These are phyloP conservation scores for Sigmodon hispidus DNA, from an alignment of 2,113 vertebrate genomes.

Conservation along the genomic window DNA sequence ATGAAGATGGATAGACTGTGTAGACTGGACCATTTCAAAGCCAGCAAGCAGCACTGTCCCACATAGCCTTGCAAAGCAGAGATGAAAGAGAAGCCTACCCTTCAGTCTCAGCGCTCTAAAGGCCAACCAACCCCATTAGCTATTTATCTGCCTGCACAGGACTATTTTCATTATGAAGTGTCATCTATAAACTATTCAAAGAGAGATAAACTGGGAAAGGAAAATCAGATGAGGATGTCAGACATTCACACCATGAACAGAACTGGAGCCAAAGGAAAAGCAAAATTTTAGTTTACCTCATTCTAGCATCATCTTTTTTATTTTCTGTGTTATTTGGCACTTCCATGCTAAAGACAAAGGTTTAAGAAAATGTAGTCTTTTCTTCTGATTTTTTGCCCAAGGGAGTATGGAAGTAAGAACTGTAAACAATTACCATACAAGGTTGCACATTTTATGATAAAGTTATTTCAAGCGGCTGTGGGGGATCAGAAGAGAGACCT, in stretches of 20 bases:
- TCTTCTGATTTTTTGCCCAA: not conserved
- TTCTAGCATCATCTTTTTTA: conserved; percentile 54
- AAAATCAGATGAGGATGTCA: conserved; percentile 14
- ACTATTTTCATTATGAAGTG: not conserved
- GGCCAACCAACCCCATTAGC: conserved; percentile 23
- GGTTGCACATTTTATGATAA: not conserved
- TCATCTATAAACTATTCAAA: conserved; percentile 7
- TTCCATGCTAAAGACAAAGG: not conserved
- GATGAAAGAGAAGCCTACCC: not conserved
- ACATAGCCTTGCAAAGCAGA: not conserved
- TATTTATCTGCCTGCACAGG: not conserved
- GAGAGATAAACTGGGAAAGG: not conserved
- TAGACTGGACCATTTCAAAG: not conserved
- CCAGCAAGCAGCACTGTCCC: not conserved
- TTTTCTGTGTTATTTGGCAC: not conserved
- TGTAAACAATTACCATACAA: not conserved
- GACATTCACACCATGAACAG: not conserved
- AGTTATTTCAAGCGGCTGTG: not conserved
- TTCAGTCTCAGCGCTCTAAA: not conserved
- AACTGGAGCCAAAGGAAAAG: not conserved
- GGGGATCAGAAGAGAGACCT: not conserved
- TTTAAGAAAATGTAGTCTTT: conserved; percentile 34
- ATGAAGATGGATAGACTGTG: not conserved
- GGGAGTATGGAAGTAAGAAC: not conserved
- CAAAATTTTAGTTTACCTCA: conserved; percentile 11